A percentile compares a stretch with the other conserved stretches of the same genome.
These are phyloP conservation scores for Mactromeris polynyma DNA, from an alignment of 2,888 invertebrate genomes.

Conservation along the genomic window DNA sequence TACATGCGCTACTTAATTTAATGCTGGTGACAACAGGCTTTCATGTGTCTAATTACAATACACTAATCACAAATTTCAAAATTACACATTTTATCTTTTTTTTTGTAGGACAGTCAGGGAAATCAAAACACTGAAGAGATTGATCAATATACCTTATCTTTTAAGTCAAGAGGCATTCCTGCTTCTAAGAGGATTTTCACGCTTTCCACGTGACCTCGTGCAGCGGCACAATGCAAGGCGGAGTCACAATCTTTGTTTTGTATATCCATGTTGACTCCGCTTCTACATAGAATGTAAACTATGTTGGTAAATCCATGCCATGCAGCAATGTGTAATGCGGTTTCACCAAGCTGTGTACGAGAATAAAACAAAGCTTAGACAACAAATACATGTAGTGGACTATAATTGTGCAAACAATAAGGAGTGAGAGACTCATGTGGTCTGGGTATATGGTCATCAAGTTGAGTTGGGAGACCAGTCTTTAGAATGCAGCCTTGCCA, in stretches of 20 bases:
- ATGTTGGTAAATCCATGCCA: constrained; percentile 88
- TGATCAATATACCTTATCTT: constrained; percentile 88
- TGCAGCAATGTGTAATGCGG: constrained; percentile 88
- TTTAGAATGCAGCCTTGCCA: no score
- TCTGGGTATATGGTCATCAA: no score
- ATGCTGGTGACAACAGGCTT: neutral
- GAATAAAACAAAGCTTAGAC: neutral
- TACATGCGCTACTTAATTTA: neutral
- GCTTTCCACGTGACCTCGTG: constrained; percentile 89
- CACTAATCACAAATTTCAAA: neutral
- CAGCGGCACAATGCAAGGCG: constrained; percentile 88
- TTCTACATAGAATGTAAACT: constrained; percentile 76
- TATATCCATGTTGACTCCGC: constrained; percentile 77
- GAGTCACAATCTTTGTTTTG: constrained; percentile 88
- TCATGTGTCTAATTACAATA: no score
- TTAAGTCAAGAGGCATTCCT: constrained; percentile 88
- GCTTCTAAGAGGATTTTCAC: constrained; percentile 88
- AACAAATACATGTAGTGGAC: neutral
- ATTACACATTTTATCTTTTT: neutral
- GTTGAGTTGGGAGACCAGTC: no score
- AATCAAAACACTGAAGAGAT: neutral
- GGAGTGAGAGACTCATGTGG: neutral
- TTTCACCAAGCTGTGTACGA: constrained; percentile 88
- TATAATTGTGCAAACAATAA: neutral
- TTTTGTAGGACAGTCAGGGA: neutral